Base-by-base conservation (phyloP, 2,113 vertebrate genomes). In the Oplegnathus fasciatus region DNA sequence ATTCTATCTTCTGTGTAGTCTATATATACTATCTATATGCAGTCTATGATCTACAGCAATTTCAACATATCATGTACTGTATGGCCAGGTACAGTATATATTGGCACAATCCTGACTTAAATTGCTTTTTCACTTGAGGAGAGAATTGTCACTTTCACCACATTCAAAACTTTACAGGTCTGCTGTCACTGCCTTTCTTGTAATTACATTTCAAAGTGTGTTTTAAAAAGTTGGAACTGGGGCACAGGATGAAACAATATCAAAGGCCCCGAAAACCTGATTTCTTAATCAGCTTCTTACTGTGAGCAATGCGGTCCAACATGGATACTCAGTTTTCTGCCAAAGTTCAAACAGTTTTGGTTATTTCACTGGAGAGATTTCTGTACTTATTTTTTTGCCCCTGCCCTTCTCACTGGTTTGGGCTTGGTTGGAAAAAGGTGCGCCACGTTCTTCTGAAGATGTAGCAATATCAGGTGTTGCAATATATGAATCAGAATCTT, bases 121-220 rank as follows among this genome's bases (percentile, higher is more conserved):
- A 69, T 48, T 44, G 26, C 5, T 67, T 76, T 78, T 79, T 34
- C 78, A 66, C 44, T 37, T 58, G 22, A 18, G 58, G n/a, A 66
- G 14, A 86, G 30, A 58, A 62, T 17, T 40, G 76, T 75, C 66
- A 68, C 66, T 52, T 74, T 73, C 40, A 73, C 65, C 24, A 57
- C 20, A 30, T 46, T 62, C 26, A 11, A 22, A 26, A 58, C 9
- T 58, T 66, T 32, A 42, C 2, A 15, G 2, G n/a, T 34, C 73
- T 61, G 57, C 48, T n/a, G 37, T 40, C 34, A 15, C 15, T 28
- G 40, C n/a, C 18, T 22, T 65, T 37, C 18, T 55, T 46, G 9
- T 14, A 30, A 75, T 62, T 17, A 57, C 37, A 80, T 34, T 61
- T 3, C 61, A 37, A 26, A 54, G 11, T 37, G 42, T 5, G 50